Conservation (phyloP, 2,113 vertebrate species). For the Sander lucioperca region DNA sequence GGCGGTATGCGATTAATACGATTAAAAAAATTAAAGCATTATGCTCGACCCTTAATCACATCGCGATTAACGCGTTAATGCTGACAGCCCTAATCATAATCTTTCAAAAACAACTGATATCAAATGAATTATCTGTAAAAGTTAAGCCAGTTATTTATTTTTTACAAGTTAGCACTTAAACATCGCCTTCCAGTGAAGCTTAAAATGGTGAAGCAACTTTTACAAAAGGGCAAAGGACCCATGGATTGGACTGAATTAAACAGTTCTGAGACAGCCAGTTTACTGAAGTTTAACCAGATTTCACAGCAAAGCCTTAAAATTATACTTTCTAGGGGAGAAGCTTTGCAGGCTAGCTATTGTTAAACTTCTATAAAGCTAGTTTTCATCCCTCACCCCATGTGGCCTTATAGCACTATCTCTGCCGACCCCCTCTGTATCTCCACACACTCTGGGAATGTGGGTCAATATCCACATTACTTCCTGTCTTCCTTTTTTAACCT, state of each 20-base stretch:
- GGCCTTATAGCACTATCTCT: constrained; percentile 57
- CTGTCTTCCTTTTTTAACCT: constrained; percentile 27
- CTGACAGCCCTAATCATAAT: neutral
- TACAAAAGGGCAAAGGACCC: constrained; percentile 12
- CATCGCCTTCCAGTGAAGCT: constrained; percentile 6
- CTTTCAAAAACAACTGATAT: neutral
- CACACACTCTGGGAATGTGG: constrained; percentile 45
- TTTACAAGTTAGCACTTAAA: constrained; percentile 7
- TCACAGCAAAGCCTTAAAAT: constrained; percentile 58
- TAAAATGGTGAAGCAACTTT: constrained; percentile 45
- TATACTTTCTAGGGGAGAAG: constrained; percentile 57
- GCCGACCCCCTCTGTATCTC: constrained; percentile 20
- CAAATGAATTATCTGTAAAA: neutral
- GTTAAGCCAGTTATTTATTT: neutral
- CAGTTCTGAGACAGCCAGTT: constrained; percentile 41
- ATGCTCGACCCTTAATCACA: no score
- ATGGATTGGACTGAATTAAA: constrained; percentile 41
- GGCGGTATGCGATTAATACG: no score
- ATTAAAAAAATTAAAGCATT: no score
- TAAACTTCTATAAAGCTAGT: constrained; percentile 60
- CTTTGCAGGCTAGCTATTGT: constrained; percentile 59
- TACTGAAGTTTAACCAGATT: constrained; percentile 48
- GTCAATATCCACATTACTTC: constrained; percentile 63
- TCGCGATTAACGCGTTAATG: no score
- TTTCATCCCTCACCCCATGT: constrained; percentile 66